phyloP scores from a whole-genome alignment of 2,113 vertebrate species.

The Strigops habroptila region DNA sequence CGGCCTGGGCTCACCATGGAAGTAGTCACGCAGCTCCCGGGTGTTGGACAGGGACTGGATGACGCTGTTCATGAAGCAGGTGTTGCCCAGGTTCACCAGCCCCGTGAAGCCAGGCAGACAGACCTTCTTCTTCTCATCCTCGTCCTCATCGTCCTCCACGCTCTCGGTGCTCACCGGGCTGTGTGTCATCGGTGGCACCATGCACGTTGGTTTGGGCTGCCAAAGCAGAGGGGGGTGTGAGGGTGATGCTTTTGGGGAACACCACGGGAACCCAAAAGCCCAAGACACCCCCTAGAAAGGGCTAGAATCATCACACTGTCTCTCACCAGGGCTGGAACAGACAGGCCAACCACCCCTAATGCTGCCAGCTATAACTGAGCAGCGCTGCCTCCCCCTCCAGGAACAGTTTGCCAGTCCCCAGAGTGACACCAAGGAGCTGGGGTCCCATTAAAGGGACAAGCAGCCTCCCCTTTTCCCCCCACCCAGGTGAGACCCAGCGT shows the following conservation, averaged over 20 bases:
- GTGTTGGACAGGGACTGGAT: constrained; percentile 98
- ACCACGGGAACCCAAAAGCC: not conserved
- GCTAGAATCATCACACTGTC: not conserved
- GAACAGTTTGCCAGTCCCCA: not conserved
- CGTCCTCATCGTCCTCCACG: constrained; percentile 81
- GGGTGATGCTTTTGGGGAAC: not conserved
- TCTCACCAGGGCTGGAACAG: not conserved
- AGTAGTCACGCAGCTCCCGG: constrained; percentile 94
- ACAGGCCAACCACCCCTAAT: not conserved
- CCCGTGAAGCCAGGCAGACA: constrained; percentile 94
- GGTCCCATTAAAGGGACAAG: not conserved
- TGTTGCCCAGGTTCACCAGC: constrained; percentile 95
- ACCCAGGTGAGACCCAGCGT: not conserved
- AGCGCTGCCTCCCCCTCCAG: not conserved
- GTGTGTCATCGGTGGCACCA: constrained; percentile 97
- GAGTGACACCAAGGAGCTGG: not conserved
- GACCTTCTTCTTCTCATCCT: constrained; percentile 95
- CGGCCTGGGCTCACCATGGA: constrained; percentile 82
- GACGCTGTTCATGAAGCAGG: constrained; percentile 99
- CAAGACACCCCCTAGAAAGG: not conserved
- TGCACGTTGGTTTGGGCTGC: constrained; percentile 94
- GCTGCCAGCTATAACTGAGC: not conserved
- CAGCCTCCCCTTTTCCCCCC: too few species aligned
- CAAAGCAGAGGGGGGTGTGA: not conserved
- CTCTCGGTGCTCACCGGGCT: constrained; percentile 82